Conservation (phyloP, 2,888 invertebrate species). For the Bhutanitis thaidina region DNA sequence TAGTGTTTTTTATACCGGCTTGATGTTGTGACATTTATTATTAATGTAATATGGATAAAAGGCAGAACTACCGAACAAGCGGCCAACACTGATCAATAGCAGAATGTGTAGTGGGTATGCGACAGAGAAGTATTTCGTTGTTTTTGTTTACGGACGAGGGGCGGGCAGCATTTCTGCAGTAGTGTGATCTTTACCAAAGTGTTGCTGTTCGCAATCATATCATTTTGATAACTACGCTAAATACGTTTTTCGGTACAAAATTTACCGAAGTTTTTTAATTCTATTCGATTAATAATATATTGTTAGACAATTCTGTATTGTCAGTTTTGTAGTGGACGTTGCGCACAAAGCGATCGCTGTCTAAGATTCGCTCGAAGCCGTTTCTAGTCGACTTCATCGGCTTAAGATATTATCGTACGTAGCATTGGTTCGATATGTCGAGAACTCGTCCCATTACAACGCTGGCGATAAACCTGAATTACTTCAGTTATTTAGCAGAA, state of each 20-base stretch:
- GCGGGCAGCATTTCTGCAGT: slow-evolving; percentile 54
- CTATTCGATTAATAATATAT: slow-evolving; percentile 68
- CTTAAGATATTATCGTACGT: slow-evolving; percentile 33
- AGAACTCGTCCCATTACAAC: slow-evolving; percentile 45
- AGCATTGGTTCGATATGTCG: slow-evolving; percentile 28
- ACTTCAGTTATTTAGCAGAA: slow-evolving; percentile 78
- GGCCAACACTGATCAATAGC: slow-evolving; percentile 67
- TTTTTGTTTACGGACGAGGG: slow-evolving; percentile 47
- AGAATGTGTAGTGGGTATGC: slow-evolving; percentile 73
- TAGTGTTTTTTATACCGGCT: slow-evolving; percentile 81
- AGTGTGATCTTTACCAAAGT: slow-evolving; percentile 71
- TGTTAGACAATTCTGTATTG: slow-evolving; percentile 71
- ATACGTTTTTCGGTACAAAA: slow-evolving; percentile 72
- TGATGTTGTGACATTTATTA: slow-evolving; percentile 79
- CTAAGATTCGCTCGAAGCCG: slow-evolving; percentile 37
- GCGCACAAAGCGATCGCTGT: slow-evolving; percentile 29
- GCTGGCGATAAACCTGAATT: slow-evolving; percentile 59
- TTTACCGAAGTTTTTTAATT: slow-evolving; percentile 70
- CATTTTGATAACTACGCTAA: slow-evolving; percentile 72
- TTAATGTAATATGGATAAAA: slow-evolving; percentile 65
- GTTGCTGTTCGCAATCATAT: slow-evolving; percentile 76
- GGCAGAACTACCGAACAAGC: slow-evolving; percentile 61
- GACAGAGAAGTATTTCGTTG: slow-evolving; percentile 38
- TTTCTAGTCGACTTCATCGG: slow-evolving; percentile 60
- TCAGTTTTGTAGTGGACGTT: slow-evolving; percentile 53